Base-by-base conservation (phyloP, 2,797 vertebrate genomes). In the Acanthurus leucopareius region DNA sequence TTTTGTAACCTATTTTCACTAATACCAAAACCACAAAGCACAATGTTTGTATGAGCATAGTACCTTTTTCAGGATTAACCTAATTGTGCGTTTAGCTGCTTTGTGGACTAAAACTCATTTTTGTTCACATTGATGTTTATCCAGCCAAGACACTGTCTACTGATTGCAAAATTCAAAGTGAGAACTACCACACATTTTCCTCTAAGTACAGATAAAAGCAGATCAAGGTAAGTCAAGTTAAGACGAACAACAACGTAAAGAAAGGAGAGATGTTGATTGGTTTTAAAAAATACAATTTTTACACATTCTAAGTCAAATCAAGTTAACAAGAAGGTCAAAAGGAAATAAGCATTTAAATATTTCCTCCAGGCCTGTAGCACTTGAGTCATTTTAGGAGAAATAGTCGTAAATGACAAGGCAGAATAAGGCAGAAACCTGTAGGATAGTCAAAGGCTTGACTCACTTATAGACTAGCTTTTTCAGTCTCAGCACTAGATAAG, bases 401-500 rank as follows among this genome's bases (percentile, higher is more conserved):
- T 7, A 44, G 47, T 5, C 17, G 66, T 20, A 10, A n/a, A 25
- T 28, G n/a, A 4, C 6, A 57, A 53, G 56, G 38, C 10, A 51
- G n/a, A n/a, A n/a, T n/a, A n/a, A n/a, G n/a, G n/a, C n/a, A n/a
- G n/a, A n/a, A n/a, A n/a, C n/a, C n/a, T n/a, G n/a, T n/a, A n/a
- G n/a, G n/a, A n/a, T n/a, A n/a, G n/a, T n/a, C n/a, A n/a, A n/a
- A n/a, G n/a, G n/a, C n/a, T n/a, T n/a, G n/a, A n/a, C n/a, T n/a
- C n/a, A n/a, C n/a, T n/a, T n/a, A n/a, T n/a, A n/a, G n/a, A n/a
- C n/a, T n/a, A n/a, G n/a, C n/a, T 59, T 47, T 73, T 6, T 54
- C 22, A 35, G 6, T 62, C 42, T 62, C 40, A 22, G 53, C 54
- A n/a, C 75, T 61, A 20, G 35, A 48, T 56, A 53, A 19, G 38